Evolutionary conservation across 2,113 vertebrate species (phyloP).

Genomic region (Aplodontia rufa): DNA sequence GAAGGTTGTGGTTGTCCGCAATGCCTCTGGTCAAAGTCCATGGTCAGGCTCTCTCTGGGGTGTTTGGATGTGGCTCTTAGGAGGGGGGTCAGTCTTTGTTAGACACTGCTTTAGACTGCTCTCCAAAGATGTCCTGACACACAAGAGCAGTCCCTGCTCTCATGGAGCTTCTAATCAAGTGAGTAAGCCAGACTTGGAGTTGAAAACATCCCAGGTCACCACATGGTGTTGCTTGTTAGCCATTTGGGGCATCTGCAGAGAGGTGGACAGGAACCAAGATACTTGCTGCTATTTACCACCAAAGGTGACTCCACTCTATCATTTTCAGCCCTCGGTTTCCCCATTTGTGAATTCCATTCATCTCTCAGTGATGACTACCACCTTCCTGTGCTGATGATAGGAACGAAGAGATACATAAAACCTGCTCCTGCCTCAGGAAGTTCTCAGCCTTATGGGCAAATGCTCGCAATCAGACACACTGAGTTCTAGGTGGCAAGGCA

Average conservation of each 20-base stretch:
- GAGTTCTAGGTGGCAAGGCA: accelerated
- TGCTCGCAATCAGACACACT: background rate
- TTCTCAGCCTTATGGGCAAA: background rate
- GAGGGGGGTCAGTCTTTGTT: background rate
- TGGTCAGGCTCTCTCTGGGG: background rate
- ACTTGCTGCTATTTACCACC: background rate
- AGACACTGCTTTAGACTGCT: background rate
- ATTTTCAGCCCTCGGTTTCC: background rate
- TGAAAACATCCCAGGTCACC: background rate
- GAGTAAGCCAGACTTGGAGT: background rate
- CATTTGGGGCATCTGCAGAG: background rate
- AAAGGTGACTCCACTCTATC: background rate
- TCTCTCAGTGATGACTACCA: background rate
- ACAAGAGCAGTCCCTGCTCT: background rate
- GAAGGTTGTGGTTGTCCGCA: background rate
- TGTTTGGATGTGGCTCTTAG: background rate
- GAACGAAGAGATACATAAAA: background rate
- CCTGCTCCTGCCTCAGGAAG: background rate
- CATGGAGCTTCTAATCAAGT: background rate
- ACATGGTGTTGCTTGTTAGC: accelerated
- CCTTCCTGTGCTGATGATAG: background rate
- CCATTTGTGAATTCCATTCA: background rate
- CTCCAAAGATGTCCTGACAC: background rate
- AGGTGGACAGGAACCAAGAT: background rate
- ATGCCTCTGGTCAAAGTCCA: background rate